Percentiles rank a stretch among this genome's conserved stretches.
phyloP scores from a whole-genome alignment of 1,140 invertebrate species.

The Trialeurodes vaporariorum region DNA sequence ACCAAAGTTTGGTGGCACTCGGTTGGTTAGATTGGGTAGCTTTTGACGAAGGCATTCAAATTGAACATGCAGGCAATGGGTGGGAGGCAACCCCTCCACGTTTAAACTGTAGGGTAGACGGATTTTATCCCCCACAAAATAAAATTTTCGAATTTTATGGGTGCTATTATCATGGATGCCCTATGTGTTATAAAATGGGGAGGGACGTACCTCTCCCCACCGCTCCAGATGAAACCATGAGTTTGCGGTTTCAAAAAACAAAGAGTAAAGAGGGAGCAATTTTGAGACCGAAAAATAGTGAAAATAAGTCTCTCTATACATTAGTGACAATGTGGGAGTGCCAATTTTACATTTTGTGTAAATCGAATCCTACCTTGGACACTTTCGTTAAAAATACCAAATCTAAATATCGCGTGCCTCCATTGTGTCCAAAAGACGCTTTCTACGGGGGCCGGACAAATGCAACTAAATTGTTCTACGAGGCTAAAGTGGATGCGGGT shows the following conservation, averaged over 20 bases:
- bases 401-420: background rate
- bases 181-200: background rate
- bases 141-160: slow-evolving; percentile 14
- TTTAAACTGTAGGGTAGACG: background rate
- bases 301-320: too few species aligned
- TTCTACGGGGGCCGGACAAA: slow-evolving; percentile 3
- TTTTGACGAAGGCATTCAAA: slow-evolving; percentile 1
- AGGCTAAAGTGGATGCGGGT: background rate
- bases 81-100: slow-evolving; percentile 4
- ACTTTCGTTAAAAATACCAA: background rate
- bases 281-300: too few species aligned
- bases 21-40: slow-evolving; percentile 12
- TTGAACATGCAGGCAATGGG: slow-evolving; percentile 9
- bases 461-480: background rate
- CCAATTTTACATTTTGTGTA: background rate
- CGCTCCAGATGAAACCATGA: too few species aligned
- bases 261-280: too few species aligned
- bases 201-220: background rate
- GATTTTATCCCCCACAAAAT: background rate
- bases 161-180: slow-evolving; percentile 18
- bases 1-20: slow-evolving; percentile 11
- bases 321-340: background rate
- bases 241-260: too few species aligned
- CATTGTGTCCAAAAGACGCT: background rate
- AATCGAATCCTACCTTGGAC: background rate